Evolutionary conservation across 2,888 invertebrate species (phyloP).

Genomic region (Macrosiphum euphorbiae): DNA sequence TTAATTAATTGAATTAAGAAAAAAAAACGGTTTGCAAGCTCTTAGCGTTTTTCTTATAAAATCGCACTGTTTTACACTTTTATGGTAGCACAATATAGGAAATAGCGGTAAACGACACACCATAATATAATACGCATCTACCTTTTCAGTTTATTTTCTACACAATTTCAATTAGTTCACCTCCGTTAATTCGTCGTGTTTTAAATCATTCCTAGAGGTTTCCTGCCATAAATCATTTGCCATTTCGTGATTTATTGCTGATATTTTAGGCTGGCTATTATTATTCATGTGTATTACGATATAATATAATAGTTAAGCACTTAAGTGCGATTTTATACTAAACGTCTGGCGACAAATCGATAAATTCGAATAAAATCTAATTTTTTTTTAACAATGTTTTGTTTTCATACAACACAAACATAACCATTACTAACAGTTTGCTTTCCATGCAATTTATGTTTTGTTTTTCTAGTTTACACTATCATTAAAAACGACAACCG

Average conservation of each 20-base stretch:
- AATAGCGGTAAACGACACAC: neutral
- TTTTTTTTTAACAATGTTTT: neutral
- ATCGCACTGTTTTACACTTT: neutral
- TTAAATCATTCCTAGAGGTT: neutral
- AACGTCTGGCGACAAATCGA: neutral
- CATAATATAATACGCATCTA: neutral
- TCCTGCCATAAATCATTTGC: neutral
- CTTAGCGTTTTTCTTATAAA: neutral
- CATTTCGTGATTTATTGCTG: neutral
- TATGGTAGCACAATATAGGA: neutral
- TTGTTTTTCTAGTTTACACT: neutral
- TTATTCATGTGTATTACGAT: neutral
- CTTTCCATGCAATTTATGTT: neutral
- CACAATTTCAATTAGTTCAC: conserved; percentile 25
- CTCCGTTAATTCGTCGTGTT: neutral
- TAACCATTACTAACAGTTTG: neutral
- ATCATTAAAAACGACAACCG: neutral
- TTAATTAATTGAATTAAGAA: conserved; percentile 26
- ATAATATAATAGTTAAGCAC: neutral
- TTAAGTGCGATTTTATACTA: neutral
- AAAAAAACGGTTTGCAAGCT: neutral
- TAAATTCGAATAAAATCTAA: neutral
- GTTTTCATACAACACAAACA: neutral
- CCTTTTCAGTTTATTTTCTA: neutral
- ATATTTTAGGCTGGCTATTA: neutral